Evolutionary conservation across 2,797 vertebrate genomes (phyloP), one percentile per base, ranked within the genome.

Genomic region (Sebastes ruberrimus): DNA sequence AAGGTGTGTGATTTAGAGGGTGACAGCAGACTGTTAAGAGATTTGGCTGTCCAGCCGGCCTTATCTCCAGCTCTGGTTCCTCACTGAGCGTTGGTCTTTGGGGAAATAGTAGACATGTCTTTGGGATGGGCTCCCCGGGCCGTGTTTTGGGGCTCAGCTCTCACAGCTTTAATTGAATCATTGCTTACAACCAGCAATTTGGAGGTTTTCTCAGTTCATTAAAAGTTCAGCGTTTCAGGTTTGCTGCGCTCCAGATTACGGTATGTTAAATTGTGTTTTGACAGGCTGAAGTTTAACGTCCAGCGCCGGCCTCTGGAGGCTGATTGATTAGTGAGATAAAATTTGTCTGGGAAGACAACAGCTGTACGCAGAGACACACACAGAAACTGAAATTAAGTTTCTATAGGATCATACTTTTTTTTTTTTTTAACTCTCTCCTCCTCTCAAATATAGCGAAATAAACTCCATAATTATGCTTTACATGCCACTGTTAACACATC

Each of bases 1-100:
- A 89, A 94, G 85, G 88, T 92, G 92, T 91, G 72, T 94, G 93
- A 95, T 95, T 94, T 94, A 95, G 79, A 84, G 88, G 82, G 93
- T 89, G 92, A 93, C 71, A 53, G 86, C 56, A 72, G 86, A 89
- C 84, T 80, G 88, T 84, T 80, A 80, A 87, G 86, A 80, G 90
- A 89, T 91, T 88, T 83, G 59, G 78, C 82, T 83, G 87, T 78
- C 84, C 87, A n/a, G 84, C 66, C 89, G 77, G 91, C 82, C 86
- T 92, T 89, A 86, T 93, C 90, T 93, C 81, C 80, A 74, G 80
- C 81, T 89, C 91, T 80, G 74, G 71, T 81, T 89, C 82, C 84
- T 84, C 78, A 69, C 80, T 25, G 70, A 83, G 52, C 10, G 52
- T 60, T 57, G 71, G 38, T 74, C 80, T 82, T 74, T 65, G 65